phyloP scores from a whole-genome alignment of 2,797 vertebrate species.

The Myotis pilosus region DNA sequence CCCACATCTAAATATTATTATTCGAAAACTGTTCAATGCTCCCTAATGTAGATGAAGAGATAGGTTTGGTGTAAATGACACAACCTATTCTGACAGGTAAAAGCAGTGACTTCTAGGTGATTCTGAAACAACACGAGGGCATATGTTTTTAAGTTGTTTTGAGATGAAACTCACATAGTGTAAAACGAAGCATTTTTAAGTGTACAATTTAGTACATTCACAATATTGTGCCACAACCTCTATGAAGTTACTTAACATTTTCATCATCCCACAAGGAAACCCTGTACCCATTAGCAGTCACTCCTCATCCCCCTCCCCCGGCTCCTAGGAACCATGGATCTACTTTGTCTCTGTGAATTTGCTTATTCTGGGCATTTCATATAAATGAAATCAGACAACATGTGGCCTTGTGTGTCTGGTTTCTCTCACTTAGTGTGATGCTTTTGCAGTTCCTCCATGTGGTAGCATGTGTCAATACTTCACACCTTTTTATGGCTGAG shows the following conservation, averaged over 20 bases:
- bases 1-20: not conserved
- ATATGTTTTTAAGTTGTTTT: not conserved
- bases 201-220: rapidly evolving
- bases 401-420: not conserved
- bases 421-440: not conserved
- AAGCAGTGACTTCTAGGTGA: not conserved
- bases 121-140: not conserved
- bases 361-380: not conserved
- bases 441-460: not conserved
- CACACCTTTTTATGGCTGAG: not conserved
- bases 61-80: not conserved
- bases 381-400: not conserved
- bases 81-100: not conserved
- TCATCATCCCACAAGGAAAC: not conserved
- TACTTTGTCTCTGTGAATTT: not conserved
- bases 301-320: too few relatives aligned
- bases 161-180: not conserved
- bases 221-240: too few relatives aligned
- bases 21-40: not conserved
- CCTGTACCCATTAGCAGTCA: not conserved
- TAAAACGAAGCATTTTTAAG: not conserved
- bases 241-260: not conserved
- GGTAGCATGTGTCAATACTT: not conserved
- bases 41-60: not conserved
- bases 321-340: not conserved